Evolutionary conservation across 2,888 invertebrate genomes (phyloP).

Genomic region (Acleris cristana): DNA sequence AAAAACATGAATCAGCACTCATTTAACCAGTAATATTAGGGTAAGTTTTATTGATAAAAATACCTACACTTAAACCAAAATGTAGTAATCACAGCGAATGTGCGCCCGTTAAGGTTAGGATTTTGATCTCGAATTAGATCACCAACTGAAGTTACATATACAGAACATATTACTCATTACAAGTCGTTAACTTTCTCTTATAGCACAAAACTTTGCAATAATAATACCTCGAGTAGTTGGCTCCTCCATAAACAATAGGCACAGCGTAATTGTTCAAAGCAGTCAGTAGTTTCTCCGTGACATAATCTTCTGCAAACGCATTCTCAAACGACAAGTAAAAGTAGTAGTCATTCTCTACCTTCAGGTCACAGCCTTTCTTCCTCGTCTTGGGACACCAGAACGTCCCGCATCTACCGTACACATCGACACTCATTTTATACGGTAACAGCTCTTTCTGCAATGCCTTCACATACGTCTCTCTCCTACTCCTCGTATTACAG

Average conservation of each 20-base stretch:
- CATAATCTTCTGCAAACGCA: constrained; percentile 84
- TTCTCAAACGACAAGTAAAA: constrained; percentile 90
- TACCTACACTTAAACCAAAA: too few species aligned
- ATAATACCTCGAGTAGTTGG: constrained; percentile 82
- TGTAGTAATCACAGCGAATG: too few species aligned
- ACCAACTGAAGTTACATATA: too few species aligned
- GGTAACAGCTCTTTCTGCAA: constrained; percentile 53
- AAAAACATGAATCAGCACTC: too few species aligned
- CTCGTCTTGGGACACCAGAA: constrained; percentile 54
- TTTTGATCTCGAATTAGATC: too few species aligned
- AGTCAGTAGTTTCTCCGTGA: constrained; percentile 85
- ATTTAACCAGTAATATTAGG: too few species aligned
- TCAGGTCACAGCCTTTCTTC: constrained; percentile 54
- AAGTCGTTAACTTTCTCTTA: too few species aligned
- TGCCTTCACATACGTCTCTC: constrained; percentile 52
- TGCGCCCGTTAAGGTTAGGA: too few species aligned
- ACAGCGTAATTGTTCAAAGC: constrained; percentile 84
- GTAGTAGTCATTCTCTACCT: constrained; percentile 84
- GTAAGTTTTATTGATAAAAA: too few species aligned
- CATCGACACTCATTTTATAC: constrained; percentile 68
- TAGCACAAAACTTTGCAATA: neutral
- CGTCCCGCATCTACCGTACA: constrained; percentile 82
- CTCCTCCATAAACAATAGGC: constrained; percentile 87
- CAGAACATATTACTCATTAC: too few species aligned
- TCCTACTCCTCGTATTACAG: constrained; percentile 59